These are phyloP conservation scores for Morone chrysops DNA, from an alignment of 2,113 vertebrate genomes.

Conservation along the genomic window DNA sequence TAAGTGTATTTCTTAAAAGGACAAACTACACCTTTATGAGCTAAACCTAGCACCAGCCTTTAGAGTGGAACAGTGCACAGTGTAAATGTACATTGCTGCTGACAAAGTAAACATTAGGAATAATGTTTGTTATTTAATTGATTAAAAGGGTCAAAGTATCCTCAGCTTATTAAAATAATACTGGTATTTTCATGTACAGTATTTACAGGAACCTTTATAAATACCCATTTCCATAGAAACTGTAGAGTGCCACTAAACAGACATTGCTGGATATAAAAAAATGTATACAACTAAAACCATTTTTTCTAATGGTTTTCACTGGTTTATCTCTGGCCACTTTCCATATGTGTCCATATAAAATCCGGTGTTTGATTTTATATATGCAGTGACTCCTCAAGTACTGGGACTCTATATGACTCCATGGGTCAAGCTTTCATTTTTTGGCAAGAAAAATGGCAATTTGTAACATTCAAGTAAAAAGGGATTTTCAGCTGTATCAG, in stretches of 20 bases:
- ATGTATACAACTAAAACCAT: conserved; percentile 70
- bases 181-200: conserved; percentile 86
- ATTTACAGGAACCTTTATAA: conserved; percentile 87
- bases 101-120: conserved; percentile 3
- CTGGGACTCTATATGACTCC: not conserved
- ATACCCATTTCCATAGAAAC: conserved; percentile 77
- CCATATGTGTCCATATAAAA: not conserved
- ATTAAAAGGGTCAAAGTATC: conserved; percentile 68
- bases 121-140: too few relatives aligned
- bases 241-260: conserved; percentile 79
- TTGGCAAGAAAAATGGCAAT: conserved; percentile 48
- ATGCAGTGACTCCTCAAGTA: not conserved
- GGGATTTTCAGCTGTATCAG: conserved; percentile 16
- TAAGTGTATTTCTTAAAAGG: not conserved
- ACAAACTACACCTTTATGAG: not conserved
- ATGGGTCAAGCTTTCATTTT: not conserved
- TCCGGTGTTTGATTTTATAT: not conserved
- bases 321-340: conserved; percentile 26
- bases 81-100: not conserved
- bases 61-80: not conserved
- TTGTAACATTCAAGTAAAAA: conserved; percentile 46
- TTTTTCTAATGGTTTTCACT: conserved; percentile 20
- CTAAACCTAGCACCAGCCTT: not conserved
- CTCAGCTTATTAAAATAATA: conserved; percentile 80
- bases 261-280: conserved; percentile 62